Conservation (phyloP, 2,888 invertebrate genomes). For the Nycteola revayana region DNA sequence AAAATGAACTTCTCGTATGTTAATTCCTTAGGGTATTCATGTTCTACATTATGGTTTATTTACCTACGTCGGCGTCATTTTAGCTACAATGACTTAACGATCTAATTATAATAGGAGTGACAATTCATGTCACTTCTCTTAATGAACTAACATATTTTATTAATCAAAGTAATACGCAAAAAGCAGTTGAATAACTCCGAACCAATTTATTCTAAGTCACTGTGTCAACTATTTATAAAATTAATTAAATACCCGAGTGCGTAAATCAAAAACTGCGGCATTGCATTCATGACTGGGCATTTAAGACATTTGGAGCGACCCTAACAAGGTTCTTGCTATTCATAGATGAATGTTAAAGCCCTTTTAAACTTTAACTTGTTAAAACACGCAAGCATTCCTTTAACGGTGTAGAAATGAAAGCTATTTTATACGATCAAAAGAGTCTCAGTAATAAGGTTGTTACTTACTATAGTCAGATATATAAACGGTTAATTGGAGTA, state of each 20-base stretch:
- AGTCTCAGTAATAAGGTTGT: conserved; percentile 52
- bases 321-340: conserved; percentile 70
- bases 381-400: conserved; percentile 57
- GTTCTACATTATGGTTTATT: no score
- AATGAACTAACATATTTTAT: no score
- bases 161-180: no score
- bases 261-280: conserved; percentile 39
- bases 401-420: conserved; percentile 46
- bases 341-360: conserved; percentile 58
- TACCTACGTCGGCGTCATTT: no score
- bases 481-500: conserved; percentile 40
- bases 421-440: conserved; percentile 58
- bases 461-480: conserved; percentile 34
- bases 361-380: conserved; percentile 61
- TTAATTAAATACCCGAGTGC: conserved; percentile 45
- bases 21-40: no score
- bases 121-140: no score
- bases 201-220: no score
- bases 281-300: conserved; percentile 53
- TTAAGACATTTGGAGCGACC: conserved; percentile 63
- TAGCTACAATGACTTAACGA: no score
- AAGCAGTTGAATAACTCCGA: no score
- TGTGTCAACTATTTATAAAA: conserved; percentile 38
- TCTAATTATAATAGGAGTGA: no score
- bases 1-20: no score